Conservation (phyloP, 2,888 invertebrate species). For the Lordiphosa andalusiaca region DNA sequence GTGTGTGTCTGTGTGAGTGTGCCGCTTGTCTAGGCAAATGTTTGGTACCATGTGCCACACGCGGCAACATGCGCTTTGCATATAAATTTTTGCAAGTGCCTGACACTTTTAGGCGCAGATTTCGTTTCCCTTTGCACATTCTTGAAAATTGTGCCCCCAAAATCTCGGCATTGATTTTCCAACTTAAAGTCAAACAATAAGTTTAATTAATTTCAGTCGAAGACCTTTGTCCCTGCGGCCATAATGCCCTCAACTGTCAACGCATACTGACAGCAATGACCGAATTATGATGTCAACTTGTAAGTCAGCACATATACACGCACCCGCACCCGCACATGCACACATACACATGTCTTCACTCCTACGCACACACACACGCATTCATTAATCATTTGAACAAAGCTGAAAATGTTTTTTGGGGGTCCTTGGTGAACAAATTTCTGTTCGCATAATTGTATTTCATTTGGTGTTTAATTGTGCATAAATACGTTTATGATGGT, state of each 20-base stretch:
- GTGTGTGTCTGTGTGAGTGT: constrained; percentile 17
- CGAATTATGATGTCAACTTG: constrained; percentile 69
- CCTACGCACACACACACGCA: constrained; percentile 16
- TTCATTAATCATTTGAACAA: constrained; percentile 60
- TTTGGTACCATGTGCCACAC: constrained; percentile 66
- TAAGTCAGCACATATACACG: constrained; percentile 46
- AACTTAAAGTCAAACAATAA: constrained; percentile 15
- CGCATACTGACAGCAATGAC: constrained; percentile 55
- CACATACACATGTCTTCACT: constrained; percentile 10
- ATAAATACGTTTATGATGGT: constrained; percentile 35
- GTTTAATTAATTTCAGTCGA: constrained; percentile 39
- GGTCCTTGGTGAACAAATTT: constrained; percentile 37
- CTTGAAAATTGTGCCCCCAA: constrained; percentile 1
- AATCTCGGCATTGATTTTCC: constrained; percentile 31
- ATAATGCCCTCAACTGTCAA: constrained; percentile 49
- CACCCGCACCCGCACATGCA: too few species aligned
- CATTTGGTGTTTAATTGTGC: constrained; percentile 62
- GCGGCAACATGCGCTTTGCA: constrained; percentile 65
- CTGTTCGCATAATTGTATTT: constrained; percentile 55
- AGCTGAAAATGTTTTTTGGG: constrained; percentile 37
- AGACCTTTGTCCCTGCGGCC: constrained; percentile 40
- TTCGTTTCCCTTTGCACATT: constrained; percentile 26
- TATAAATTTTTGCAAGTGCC: constrained; percentile 58
- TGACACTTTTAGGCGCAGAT: constrained; percentile 35
- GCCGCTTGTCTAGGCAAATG: constrained; percentile 58